phyloP scores from a whole-genome alignment of 2,888 invertebrate genomes.

The Epinotia demarniana region DNA sequence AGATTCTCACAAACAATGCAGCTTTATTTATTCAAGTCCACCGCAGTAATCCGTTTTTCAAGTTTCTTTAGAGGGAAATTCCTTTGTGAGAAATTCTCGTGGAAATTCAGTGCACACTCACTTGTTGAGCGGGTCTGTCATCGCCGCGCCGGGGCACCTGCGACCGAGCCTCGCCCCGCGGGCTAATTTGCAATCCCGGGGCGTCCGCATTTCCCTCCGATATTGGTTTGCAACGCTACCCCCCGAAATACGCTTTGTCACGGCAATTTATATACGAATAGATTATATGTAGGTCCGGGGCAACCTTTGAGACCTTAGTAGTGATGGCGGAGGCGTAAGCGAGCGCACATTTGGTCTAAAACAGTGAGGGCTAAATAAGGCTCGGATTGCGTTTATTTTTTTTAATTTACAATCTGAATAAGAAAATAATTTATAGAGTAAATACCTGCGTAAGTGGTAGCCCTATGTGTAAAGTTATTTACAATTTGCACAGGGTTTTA shows the following conservation, averaged over 20 bases:
- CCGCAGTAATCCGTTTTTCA: not conserved
- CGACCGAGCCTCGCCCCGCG: conserved; percentile 40
- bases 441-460: no score
- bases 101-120: conserved; percentile 48
- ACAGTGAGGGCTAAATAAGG: no score
- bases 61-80: conserved; percentile 19
- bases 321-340: not conserved
- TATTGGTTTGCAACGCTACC: conserved; percentile 53
- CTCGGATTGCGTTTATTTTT: no score
- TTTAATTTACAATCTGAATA: no score
- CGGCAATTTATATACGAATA: not conserved
- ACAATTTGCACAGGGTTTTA: no score
- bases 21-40: conserved; percentile 1
- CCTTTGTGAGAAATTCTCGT: conserved; percentile 5
- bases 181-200: conserved; percentile 69
- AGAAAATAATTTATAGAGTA: no score
- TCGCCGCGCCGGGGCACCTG: conserved; percentile 43
- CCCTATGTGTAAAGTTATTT: no score
- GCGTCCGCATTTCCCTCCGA: conserved; percentile 59
- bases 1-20: conserved; percentile 10
- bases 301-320: not conserved
- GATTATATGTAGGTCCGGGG: not conserved
- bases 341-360: no score
- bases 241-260: conserved; percentile 13
- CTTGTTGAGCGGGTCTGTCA: conserved; percentile 63